Conservation (phyloP, 2,888 invertebrate genomes). For the Epinotia brunnichana region DNA sequence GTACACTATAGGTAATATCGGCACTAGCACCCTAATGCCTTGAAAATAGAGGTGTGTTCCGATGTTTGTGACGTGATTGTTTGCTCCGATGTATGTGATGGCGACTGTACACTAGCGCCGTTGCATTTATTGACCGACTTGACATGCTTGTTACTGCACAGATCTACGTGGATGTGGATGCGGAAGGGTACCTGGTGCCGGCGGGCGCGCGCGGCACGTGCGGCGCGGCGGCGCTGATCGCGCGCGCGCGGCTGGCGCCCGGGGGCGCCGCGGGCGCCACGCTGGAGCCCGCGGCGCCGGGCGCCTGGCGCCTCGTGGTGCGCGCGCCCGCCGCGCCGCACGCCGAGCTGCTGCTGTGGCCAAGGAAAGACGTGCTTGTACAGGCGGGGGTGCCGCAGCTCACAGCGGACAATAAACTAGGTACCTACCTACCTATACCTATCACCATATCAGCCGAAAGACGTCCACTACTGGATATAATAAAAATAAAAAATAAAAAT, state of each 20-base stretch:
- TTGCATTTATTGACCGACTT: too few species aligned
- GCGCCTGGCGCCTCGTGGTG: conserved; percentile 47
- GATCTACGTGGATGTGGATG: conserved; percentile 63
- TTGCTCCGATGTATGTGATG: too few species aligned
- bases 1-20: too few species aligned
- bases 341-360: conserved; percentile 60
- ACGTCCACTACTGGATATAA: too few species aligned
- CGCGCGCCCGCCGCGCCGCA: conserved; percentile 40
- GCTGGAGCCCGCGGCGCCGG: conserved; percentile 46
- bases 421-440: conserved; percentile 55
- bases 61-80: too few species aligned
- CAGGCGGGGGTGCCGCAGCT: conserved; percentile 91
- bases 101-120: too few species aligned
- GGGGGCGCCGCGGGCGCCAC: conserved; percentile 47
- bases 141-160: conserved; percentile 44
- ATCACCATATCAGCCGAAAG: too few species aligned
- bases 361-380: conserved; percentile 71
- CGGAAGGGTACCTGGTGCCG: conserved; percentile 47
- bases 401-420: conserved; percentile 91
- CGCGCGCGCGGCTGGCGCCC: conserved; percentile 40
- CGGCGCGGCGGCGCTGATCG: conserved; percentile 44
- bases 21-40: too few species aligned
- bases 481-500: too few species aligned
- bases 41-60: too few species aligned
- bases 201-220: conserved; percentile 48